Base-by-base conservation (phyloP, 1,140 invertebrate genomes). In the Pollicipes pollicipes region DNA sequence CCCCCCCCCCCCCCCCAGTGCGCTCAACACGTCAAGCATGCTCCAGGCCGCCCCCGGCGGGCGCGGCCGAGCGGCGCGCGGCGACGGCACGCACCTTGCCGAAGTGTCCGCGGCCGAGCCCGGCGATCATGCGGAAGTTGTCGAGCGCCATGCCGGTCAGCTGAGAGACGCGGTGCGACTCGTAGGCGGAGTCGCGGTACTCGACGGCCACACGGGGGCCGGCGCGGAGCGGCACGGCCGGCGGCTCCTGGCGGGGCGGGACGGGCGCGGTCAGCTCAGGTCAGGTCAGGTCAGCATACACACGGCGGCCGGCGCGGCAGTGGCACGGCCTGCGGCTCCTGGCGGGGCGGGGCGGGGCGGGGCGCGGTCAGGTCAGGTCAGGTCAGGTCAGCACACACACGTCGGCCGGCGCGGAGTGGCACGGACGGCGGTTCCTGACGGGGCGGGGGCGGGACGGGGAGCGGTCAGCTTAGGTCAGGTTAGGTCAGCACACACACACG, bases 51-150 rank as follows among this genome's bases (percentile, higher is more conserved):
- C 26, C 26, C 63, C n/a, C 63, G 26, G n/a, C n/a, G 63, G 63
- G 26, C n/a, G n/a, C 63, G n/a, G 26, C 26, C 63, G n/a, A 26
- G 26, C n/a, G n/a, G n/a, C 4, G 28, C 45, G 13, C 76, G 80
- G n/a, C n/a, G n/a, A n/a, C n/a, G n/a, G n/a, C n/a, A n/a, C 88
- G 2, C 28, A 66, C 96, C 86, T 99, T 99, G 78, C 97, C 97
- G 83, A 99, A 99, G 82, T 99, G 97, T 3, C 97, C 97, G 76
- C 97, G 85, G 31, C 97, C 97, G 68, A 99, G 84, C 17, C 99
- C 97, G 80, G 92, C 96, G 68, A 98, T 86, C 68, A 98, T 82
- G 75, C 91, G 85, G 83, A 99, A 99, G 78, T 95, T 90, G 31
- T 95, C 90, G 80, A 98, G 86, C 10, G 85, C 88, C 85, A 92